Conservation (phyloP, 2,113 vertebrate species). For the Heterochromis multidens region DNA sequence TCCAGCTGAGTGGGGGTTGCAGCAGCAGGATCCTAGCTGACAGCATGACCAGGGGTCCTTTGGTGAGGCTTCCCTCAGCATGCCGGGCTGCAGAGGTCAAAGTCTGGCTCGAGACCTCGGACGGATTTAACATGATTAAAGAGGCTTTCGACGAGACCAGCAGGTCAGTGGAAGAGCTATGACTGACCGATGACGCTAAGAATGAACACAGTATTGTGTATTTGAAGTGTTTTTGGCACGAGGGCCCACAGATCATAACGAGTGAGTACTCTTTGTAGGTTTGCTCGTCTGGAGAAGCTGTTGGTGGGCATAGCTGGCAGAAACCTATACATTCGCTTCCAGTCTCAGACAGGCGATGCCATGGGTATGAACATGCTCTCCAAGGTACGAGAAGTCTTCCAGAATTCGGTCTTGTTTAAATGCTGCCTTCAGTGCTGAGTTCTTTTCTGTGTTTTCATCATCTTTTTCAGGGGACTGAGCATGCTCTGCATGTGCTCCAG, state of each 20-base stretch:
- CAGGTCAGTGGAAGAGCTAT: slow-evolving; percentile 74
- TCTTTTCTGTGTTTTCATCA: background rate
- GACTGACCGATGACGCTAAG: background rate
- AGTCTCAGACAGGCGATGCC: slow-evolving; percentile 92
- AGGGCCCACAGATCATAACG: background rate
- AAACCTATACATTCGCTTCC: slow-evolving; percentile 93
- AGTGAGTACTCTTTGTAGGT: slow-evolving; percentile 67
- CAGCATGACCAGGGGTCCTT: slow-evolving; percentile 92
- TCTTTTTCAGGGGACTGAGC: slow-evolving; percentile 86
- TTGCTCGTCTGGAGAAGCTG: slow-evolving; percentile 90
- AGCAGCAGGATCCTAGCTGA: slow-evolving; percentile 88
- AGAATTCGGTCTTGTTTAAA: background rate
- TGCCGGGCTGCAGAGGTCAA: slow-evolving; percentile 94
- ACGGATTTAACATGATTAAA: slow-evolving; percentile 85
- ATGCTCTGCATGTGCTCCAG: slow-evolving; percentile 84
- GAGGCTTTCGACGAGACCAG: slow-evolving; percentile 92
- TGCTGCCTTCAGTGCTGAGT: background rate
- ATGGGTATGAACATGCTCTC: slow-evolving; percentile 99
- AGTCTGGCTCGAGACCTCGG: slow-evolving; percentile 87
- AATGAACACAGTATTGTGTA: background rate
- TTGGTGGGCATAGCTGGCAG: slow-evolving; percentile 84
- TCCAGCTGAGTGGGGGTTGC: slow-evolving; percentile 88
- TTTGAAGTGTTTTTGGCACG: background rate
- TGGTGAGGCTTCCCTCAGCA: slow-evolving; percentile 88
- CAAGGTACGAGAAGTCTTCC: slow-evolving; percentile 75